A percentile compares a stretch with the other conserved stretches of the same genome.
phyloP scores from a whole-genome alignment of 2,888 invertebrate genomes.

The Napeogenes inachia region DNA sequence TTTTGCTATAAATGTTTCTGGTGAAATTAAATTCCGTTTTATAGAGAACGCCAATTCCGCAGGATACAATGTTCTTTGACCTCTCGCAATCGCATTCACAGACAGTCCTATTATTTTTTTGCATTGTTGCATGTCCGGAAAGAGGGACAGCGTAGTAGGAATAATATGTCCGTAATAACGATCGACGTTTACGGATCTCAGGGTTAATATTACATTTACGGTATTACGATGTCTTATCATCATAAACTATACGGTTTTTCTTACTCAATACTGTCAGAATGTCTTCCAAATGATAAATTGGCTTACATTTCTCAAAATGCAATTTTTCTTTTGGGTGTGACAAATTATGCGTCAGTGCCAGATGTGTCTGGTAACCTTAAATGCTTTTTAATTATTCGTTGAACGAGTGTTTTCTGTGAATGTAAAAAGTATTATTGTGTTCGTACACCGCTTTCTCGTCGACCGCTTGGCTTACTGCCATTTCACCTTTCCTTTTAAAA shows the following conservation, averaged over 20 bases:
- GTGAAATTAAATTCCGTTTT: not conserved
- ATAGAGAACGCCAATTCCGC: not conserved
- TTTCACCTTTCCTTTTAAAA: slow-evolving; percentile 31
- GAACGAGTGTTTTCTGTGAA: not conserved
- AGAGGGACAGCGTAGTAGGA: too few species aligned
- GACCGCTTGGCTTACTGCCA: slow-evolving; percentile 50
- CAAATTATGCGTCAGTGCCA: not conserved
- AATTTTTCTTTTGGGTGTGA: not conserved
- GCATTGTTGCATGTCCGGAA: not conserved
- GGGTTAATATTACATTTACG: too few species aligned
- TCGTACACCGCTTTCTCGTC: slow-evolving; percentile 42
- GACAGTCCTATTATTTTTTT: not conserved
- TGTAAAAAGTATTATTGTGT: slow-evolving; percentile 20
- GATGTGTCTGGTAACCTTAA: not conserved
- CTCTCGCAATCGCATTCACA: not conserved
- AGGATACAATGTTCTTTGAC: not conserved
- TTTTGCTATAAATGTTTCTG: not conserved
- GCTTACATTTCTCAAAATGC: too few species aligned
- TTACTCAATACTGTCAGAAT: too few species aligned
- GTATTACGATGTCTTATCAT: too few species aligned
- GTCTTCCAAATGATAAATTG: too few species aligned
- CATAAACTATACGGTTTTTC: too few species aligned
- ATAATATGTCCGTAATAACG: too few species aligned
- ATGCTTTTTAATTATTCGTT: slow-evolving; percentile 4
- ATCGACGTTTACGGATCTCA: too few species aligned